These are phyloP conservation scores for Phoxinus dragarum DNA, from an alignment of 2,797 vertebrate genomes.

Conservation along the genomic window DNA sequence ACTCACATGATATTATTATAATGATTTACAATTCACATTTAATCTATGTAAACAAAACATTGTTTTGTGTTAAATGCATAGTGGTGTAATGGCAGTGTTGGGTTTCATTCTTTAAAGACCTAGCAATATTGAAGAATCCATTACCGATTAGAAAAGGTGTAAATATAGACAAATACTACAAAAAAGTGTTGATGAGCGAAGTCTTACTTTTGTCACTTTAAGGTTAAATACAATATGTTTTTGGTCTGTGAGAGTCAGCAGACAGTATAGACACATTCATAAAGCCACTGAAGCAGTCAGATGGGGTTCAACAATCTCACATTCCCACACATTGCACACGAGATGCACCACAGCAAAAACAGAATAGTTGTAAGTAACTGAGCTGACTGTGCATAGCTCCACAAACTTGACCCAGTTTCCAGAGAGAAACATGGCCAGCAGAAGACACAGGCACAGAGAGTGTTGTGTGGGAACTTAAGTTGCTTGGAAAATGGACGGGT, in stretches of 20 bases:
- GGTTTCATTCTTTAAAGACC: background rate
- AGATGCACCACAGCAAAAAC: background rate
- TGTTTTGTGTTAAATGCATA: background rate
- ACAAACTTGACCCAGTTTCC: conserved; percentile 51
- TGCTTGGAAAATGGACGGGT: conserved; percentile 54
- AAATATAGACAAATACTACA: background rate
- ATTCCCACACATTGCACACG: conserved; percentile 13
- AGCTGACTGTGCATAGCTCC: conserved; percentile 20
- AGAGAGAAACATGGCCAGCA: background rate
- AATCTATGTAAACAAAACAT: background rate
- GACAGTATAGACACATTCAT: background rate
- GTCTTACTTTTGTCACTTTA: background rate
- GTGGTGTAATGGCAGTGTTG: background rate
- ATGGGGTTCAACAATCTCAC: background rate
- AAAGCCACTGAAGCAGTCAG: conserved; percentile 13
- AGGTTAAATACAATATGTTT: background rate
- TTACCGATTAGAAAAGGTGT: background rate
- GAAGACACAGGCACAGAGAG: conserved; percentile 35
- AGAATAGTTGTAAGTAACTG: background rate
- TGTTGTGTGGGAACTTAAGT: conserved; percentile 56
- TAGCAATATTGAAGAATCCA: background rate
- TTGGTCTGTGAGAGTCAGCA: conserved; percentile 4
- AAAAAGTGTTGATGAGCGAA: background rate
- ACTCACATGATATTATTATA: background rate
- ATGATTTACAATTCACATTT: background rate